These are phyloP conservation scores for Leptatherina wallacei DNA, from an alignment of 2,797 vertebrate genomes.

Conservation along the genomic window DNA sequence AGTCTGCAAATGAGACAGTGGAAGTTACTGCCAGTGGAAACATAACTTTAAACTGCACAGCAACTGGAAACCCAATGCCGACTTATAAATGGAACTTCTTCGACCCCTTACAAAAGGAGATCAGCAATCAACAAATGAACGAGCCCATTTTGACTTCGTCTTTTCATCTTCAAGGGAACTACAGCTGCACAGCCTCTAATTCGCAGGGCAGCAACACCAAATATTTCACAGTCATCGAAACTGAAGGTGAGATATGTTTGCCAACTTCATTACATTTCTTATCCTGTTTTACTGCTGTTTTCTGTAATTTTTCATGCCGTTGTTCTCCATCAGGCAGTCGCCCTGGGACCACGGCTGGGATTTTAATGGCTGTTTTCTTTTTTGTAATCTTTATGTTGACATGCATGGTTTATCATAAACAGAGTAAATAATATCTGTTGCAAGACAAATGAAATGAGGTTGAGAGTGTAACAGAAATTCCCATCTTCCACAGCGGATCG, in stretches of 20 bases:
- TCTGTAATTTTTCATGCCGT: conserved; percentile 31
- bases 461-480: conserved; percentile 53
- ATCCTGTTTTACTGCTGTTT: not conserved
- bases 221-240: conserved; percentile 54
- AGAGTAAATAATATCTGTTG: conserved; percentile 25
- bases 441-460: conserved; percentile 15
- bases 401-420: conserved; percentile 48
- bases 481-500: conserved; percentile 63
- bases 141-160: conserved; percentile 8
- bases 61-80: conserved; percentile 67
- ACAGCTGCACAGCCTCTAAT: conserved; percentile 69
- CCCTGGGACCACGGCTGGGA: conserved; percentile 58
- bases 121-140: not conserved
- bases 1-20: conserved; percentile 35
- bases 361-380: conserved; percentile 55
- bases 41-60: conserved; percentile 62
- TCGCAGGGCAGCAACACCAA: conserved; percentile 26
- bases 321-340: conserved; percentile 52
- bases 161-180: conserved; percentile 53
- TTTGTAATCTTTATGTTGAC: conserved; percentile 30
- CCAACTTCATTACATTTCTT: not conserved
- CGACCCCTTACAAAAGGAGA: rapidly evolving
- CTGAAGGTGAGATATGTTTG: conserved; percentile 55
- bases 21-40: not conserved
- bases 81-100: conserved; percentile 58